Percentiles rank a stretch among this genome's conserved stretches.
Conservation (phyloP, 2,888 invertebrate species). For the Conus canariensis region DNA sequence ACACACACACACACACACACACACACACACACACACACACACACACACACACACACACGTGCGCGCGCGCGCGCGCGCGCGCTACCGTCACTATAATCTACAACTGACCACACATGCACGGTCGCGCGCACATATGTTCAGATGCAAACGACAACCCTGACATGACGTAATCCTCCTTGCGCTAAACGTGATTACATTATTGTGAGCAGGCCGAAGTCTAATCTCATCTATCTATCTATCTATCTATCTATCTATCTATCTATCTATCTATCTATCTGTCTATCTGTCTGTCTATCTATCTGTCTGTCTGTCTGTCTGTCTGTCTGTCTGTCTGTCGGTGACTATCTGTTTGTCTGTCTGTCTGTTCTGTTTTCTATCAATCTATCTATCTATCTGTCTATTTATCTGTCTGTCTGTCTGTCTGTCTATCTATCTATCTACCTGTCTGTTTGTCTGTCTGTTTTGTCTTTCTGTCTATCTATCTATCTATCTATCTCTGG, state of each 20-base stretch:
- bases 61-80: too few relatives aligned
- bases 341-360: neutral
- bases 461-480: neutral
- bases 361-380: neutral
- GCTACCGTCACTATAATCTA: too few relatives aligned
- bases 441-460: neutral
- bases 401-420: neutral
- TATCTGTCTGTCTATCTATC: neutral
- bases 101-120: too few relatives aligned
- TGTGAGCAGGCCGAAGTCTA: neutral
- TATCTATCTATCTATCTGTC: neutral
- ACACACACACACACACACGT: too few relatives aligned
- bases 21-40: too few relatives aligned
- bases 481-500: neutral
- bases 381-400: neutral
- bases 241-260: neutral
- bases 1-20: too few relatives aligned
- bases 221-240: neutral
- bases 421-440: neutral
- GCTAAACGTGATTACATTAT: too few relatives aligned
- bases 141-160: too few relatives aligned
- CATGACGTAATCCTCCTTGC: too few relatives aligned
- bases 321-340: too few relatives aligned
- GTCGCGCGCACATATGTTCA: too few relatives aligned
- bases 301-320: neutral